A percentile compares a stretch with the other conserved stretches of the same genome.
Evolutionary conservation across 2,888 invertebrate species (phyloP).

Genomic region (Heliconius aoede): DNA sequence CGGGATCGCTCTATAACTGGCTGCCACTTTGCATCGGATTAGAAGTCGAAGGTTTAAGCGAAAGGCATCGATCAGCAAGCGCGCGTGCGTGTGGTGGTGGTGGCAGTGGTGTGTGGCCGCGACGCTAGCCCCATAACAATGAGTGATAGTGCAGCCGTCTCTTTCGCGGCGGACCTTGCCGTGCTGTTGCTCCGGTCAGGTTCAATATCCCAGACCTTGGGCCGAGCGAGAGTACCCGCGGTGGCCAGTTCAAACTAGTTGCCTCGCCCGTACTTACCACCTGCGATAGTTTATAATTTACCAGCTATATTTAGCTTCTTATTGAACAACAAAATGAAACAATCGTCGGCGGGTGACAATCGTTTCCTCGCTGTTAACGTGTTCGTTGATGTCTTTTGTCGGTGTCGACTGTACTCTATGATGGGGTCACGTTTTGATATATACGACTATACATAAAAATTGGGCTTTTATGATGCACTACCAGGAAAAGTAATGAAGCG

Average conservation of each 20-base stretch:
- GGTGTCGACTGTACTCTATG: constrained; percentile 54
- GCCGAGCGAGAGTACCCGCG: constrained; percentile 70
- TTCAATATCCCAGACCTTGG: constrained; percentile 84
- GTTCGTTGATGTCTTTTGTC: constrained; percentile 57
- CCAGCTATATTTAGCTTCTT: constrained; percentile 67
- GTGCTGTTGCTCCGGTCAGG: constrained; percentile 78
- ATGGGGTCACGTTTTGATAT: constrained; percentile 72
- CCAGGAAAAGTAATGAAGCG: constrained; percentile 81
- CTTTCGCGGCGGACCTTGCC: constrained; percentile 75
- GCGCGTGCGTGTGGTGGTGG: constrained; percentile 54
- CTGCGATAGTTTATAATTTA: constrained; percentile 71
- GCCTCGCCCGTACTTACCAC: constrained; percentile 71
- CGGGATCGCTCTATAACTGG: constrained; percentile 63
- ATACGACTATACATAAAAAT: constrained; percentile 71
- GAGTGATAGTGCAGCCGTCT: constrained; percentile 80
- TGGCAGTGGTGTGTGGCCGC: constrained; percentile 63
- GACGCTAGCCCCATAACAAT: constrained; percentile 80
- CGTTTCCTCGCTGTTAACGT: background rate
- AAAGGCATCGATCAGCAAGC: constrained; percentile 62
- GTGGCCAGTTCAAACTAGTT: constrained; percentile 76
- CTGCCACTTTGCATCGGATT: constrained; percentile 73
- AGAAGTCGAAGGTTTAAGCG: constrained; percentile 66
- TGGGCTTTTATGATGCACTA: constrained; percentile 75
- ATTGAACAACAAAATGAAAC: constrained; percentile 57
- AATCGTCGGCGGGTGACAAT: constrained; percentile 40